Evolutionary conservation across 1,140 invertebrate species (phyloP).

Genomic region (Paraescarpia echinospica): DNA sequence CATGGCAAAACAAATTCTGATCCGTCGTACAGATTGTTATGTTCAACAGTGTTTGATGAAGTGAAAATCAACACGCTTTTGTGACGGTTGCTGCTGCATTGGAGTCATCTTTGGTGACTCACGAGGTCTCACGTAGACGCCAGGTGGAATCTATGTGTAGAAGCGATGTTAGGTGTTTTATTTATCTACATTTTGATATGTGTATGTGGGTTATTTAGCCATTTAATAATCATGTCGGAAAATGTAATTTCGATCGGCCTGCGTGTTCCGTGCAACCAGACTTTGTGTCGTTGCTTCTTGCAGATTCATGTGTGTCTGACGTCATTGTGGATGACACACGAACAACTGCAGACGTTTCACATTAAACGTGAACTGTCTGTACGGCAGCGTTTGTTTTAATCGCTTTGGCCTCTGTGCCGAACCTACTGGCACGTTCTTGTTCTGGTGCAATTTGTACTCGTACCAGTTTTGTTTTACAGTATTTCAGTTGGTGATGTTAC

Average conservation of each 20-base stretch:
- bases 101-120: neutral
- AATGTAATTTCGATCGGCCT: neutral
- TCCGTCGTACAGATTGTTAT: neutral
- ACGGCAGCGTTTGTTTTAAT: neutral
- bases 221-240: neutral
- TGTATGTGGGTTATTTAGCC: neutral
- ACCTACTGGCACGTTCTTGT: too few species aligned
- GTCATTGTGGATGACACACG: too few species aligned
- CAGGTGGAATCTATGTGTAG: neutral
- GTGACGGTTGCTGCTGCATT: too few species aligned
- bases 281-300: neutral
- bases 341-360: neutral
- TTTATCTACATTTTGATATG: neutral
- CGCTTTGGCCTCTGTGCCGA: too few species aligned
- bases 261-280: neutral
- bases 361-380: neutral
- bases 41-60: neutral
- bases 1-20: neutral
- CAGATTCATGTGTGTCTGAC: too few species aligned
- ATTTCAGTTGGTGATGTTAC: neutral
- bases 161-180: neutral
- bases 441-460: too few species aligned
- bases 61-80: neutral
- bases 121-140: neutral
- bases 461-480: neutral